phyloP scores from a whole-genome alignment of 2,113 vertebrate genomes.

The Epinephelus moara region DNA sequence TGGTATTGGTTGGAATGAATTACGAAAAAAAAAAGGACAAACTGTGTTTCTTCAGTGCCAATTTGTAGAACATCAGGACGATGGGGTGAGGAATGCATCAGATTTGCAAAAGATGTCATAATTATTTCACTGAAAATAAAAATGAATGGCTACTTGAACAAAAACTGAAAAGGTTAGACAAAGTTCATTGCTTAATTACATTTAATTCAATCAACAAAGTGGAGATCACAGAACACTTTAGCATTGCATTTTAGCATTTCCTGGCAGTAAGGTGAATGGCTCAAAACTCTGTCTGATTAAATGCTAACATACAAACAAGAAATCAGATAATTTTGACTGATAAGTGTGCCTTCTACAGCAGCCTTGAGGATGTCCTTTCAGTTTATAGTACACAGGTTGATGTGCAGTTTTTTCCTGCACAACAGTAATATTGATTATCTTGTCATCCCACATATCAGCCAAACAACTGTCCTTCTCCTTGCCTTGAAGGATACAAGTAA shows the following conservation, averaged over 20 bases:
- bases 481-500: constrained; percentile 6
- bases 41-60: background rate
- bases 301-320: background rate
- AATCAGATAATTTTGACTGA: background rate
- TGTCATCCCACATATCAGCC: background rate
- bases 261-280: background rate
- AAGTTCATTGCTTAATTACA: background rate
- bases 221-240: background rate
- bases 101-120: background rate
- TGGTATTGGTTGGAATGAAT: constrained; percentile 21
- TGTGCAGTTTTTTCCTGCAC: background rate
- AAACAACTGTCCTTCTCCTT: background rate
- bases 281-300: background rate
- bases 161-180: background rate
- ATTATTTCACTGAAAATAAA: constrained; percentile 9
- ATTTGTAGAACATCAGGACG: constrained; percentile 11
- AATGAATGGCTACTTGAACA: background rate
- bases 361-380: background rate
- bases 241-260: too few species aligned
- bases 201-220: background rate
- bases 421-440: constrained; percentile 18
- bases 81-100: background rate
- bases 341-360: background rate
- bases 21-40: constrained; percentile 6
- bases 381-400: background rate